Conservation (phyloP, 1,140 invertebrate genomes). For the Plectus sambesii region DNA sequence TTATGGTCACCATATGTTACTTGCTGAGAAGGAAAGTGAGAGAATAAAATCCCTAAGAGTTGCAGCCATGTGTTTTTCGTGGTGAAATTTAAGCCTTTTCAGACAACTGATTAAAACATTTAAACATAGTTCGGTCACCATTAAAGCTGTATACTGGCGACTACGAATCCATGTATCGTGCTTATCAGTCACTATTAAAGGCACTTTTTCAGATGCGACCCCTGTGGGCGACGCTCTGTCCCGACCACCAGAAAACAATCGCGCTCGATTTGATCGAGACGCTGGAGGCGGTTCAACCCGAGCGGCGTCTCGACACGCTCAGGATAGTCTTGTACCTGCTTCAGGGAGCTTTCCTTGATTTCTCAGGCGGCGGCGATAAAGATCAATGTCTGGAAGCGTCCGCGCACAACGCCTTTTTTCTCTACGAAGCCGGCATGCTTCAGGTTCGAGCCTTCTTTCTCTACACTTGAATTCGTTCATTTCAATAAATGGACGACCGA, state of each 20-base stretch:
- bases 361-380: slow-evolving; percentile 28
- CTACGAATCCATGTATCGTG: no score
- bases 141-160: no score
- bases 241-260: slow-evolving; percentile 14
- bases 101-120: no score
- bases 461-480: slow-evolving; percentile 16
- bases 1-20: no score
- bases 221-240: slow-evolving; percentile 15
- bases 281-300: slow-evolving; percentile 30
- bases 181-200: no score
- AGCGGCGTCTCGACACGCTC: slow-evolving; percentile 28
- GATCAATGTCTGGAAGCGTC: slow-evolving; percentile 26
- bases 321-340: slow-evolving; percentile 39
- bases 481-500: slow-evolving; percentile 1
- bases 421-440: slow-evolving; percentile 31
- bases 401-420: slow-evolving; percentile 33
- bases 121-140: no score
- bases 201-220: slow-evolving; percentile 10
- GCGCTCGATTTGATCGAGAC: slow-evolving; percentile 22
- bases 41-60: no score
- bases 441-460: slow-evolving; percentile 21
- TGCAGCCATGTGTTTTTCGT: no score
- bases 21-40: no score
- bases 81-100: no score
- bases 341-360: slow-evolving; percentile 23